These are phyloP conservation scores for Eurois occulta DNA, from an alignment of 2,888 invertebrate genomes.

Conservation along the genomic window DNA sequence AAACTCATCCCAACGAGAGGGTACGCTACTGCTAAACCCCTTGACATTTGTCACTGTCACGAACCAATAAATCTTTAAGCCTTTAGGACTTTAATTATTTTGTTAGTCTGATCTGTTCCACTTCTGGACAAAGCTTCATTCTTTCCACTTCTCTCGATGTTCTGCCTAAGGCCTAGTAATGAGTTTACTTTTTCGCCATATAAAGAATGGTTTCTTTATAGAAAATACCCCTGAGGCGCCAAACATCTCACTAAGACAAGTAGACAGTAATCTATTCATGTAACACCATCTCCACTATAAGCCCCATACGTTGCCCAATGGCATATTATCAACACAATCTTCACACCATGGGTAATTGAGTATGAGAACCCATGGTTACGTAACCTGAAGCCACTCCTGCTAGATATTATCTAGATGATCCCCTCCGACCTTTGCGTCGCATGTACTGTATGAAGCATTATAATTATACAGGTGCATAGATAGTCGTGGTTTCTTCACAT, in stretches of 20 bases:
- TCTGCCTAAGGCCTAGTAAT: conserved; percentile 9
- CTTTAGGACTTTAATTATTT: neutral
- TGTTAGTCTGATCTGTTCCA: neutral
- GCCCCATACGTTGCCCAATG: conserved; percentile 22
- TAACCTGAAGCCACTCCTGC: conserved; percentile 32
- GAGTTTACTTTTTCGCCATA: neutral
- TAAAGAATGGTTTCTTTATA: conserved; percentile 10
- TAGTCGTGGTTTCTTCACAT: neutral
- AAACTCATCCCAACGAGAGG: neutral
- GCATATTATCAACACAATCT: conserved; percentile 37
- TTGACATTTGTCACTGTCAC: conserved; percentile 44
- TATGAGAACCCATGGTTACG: conserved; percentile 40
- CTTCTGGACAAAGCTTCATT: neutral
- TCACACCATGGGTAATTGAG: conserved; percentile 1
- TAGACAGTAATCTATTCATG: neutral
- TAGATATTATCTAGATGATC: conserved; percentile 52
- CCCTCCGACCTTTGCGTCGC: conserved; percentile 31
- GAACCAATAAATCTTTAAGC: neutral
- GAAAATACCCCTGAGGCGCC: neutral
- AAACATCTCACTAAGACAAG: conserved; percentile 12
- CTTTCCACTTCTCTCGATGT: neutral
- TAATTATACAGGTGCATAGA: neutral
- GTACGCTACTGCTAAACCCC: conserved; percentile 5
- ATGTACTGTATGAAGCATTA: conserved; percentile 2
- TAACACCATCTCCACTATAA: neutral